phyloP scores from a whole-genome alignment of 2,113 vertebrate genomes.

The Pterocles gutturalis region DNA sequence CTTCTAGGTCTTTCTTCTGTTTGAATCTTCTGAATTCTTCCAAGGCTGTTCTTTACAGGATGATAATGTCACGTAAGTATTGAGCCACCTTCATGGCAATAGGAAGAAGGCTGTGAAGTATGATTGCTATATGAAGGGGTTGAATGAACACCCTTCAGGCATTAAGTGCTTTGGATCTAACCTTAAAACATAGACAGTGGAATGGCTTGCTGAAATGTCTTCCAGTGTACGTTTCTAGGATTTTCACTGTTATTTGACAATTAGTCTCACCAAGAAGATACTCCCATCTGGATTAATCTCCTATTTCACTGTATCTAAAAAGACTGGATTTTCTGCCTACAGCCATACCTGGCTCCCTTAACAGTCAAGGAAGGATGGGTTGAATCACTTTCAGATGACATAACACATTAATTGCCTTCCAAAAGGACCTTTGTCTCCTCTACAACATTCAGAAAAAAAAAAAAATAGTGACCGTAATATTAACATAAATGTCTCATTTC shows the following conservation, averaged over 20 bases:
- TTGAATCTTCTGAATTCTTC: background rate
- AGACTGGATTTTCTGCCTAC: background rate
- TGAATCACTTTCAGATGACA: background rate
- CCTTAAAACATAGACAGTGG: background rate
- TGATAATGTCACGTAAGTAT: background rate
- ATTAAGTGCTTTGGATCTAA: background rate
- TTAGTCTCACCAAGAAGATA: background rate
- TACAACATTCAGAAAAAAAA: background rate
- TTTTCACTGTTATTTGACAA: background rate
- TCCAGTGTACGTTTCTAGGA: background rate
- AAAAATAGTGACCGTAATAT: background rate
- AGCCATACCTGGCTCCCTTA: background rate
- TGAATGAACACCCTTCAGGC: background rate
- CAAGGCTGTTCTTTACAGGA: background rate
- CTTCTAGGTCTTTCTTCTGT: background rate
- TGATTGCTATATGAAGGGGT: background rate
- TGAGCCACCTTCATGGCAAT: background rate
- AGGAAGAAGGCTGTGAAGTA: background rate
- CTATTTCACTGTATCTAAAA: background rate
- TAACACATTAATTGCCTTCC: background rate
- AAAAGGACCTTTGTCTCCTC: background rate
- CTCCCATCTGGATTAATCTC: background rate
- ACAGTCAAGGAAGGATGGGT: background rate
- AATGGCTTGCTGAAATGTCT: background rate
- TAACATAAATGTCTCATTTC: background rate